These are phyloP conservation scores for Xyrichtys novacula DNA, from an alignment of 2,797 vertebrate genomes.

Conservation along the genomic window DNA sequence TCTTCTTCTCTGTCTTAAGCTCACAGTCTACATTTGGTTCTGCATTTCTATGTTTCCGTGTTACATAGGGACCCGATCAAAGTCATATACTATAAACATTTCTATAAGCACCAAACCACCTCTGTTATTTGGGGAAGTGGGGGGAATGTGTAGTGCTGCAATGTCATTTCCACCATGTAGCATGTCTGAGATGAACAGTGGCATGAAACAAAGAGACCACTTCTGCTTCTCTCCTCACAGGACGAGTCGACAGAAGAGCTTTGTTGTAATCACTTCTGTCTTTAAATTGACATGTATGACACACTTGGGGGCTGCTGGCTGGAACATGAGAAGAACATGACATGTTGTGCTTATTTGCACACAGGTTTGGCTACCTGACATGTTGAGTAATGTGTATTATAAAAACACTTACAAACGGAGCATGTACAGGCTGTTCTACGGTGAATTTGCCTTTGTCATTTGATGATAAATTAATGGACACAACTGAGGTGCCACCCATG, in stretches of 20 bases:
- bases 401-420: constrained; percentile 1
- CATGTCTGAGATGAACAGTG: constrained; percentile 61
- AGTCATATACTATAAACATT: constrained; percentile 2
- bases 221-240: constrained; percentile 73
- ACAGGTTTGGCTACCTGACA: constrained; percentile 6
- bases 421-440: not conserved
- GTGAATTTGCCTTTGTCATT: constrained; percentile 8
- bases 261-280: constrained; percentile 72
- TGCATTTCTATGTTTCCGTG: constrained; percentile 1
- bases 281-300: constrained; percentile 53
- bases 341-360: constrained; percentile 8
- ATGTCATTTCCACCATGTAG: constrained; percentile 70
- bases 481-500: not conserved
- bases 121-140: constrained; percentile 57
- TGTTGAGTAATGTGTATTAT: constrained; percentile 10
- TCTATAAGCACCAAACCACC: constrained; percentile 5
- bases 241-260: constrained; percentile 60
- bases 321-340: not conserved
- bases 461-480: constrained; percentile 4
- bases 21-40: not conserved
- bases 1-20: not conserved
- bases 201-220: constrained; percentile 70
- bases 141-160: constrained; percentile 45
- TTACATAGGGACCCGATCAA: not conserved
- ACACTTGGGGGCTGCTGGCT: not conserved